phyloP scores from a whole-genome alignment of 2,797 vertebrate species.

The Gallinago nigripennis region DNA sequence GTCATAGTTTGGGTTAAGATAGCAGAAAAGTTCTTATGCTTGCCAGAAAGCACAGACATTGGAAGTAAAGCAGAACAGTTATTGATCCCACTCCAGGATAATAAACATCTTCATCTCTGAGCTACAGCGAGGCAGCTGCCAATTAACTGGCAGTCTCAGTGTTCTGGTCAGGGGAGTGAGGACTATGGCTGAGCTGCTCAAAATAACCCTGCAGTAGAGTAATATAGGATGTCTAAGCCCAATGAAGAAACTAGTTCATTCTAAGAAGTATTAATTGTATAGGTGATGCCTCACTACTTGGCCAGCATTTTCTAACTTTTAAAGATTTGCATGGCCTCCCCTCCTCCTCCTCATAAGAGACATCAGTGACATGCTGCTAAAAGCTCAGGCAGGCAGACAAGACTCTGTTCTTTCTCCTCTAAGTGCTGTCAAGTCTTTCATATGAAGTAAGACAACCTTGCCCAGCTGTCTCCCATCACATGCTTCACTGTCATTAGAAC shows the following conservation, averaged over 20 bases:
- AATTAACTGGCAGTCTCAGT: neutral
- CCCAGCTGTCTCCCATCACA: neutral
- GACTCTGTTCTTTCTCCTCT: neutral
- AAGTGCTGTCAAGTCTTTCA: neutral
- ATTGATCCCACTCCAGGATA: neutral
- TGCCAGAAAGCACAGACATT: neutral
- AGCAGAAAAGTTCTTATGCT: neutral
- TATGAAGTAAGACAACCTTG: neutral
- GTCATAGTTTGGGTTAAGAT: neutral
- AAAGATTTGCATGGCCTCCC: neutral
- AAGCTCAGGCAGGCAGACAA: neutral
- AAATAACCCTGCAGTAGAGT: neutral
- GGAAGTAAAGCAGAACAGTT: neutral
- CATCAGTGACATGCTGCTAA: neutral
- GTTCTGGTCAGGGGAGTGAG: neutral
- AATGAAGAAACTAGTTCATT: neutral
- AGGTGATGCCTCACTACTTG: neutral
- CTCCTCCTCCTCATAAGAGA: neutral
- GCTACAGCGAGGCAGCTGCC: neutral
- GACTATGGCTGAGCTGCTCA: neutral
- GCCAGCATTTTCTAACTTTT: neutral
- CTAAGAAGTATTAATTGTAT: neutral
- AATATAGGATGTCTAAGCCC: neutral
- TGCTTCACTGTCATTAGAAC: neutral
- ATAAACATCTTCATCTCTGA: slow-evolving; percentile 1